Percentiles rank a stretch among this genome's conserved stretches.
phyloP scores from a whole-genome alignment of 2,797 vertebrate species.

The Syngnathus rostellatus region DNA sequence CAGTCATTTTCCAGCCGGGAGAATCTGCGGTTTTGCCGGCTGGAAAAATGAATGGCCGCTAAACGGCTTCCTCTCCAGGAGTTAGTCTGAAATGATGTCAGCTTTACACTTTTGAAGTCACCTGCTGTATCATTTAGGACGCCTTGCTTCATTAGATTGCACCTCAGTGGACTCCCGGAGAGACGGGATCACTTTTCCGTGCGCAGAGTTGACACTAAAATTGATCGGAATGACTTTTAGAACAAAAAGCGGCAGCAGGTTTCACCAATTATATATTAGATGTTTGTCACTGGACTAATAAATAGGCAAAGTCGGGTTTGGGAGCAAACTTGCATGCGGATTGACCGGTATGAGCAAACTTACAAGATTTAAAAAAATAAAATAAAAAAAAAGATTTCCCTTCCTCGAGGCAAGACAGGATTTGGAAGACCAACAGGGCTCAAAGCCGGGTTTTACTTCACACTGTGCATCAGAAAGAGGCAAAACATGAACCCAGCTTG shows the following conservation, averaged over 20 bases:
- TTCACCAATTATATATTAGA: slow-evolving; percentile 33
- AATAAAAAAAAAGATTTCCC: slow-evolving; percentile 44
- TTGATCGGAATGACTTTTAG: slow-evolving; percentile 9
- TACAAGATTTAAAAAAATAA: slow-evolving; percentile 14
- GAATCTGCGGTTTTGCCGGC: slow-evolving; percentile 6
- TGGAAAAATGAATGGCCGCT: slow-evolving; percentile 17
- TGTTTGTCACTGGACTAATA: slow-evolving; percentile 53
- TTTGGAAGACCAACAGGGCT: slow-evolving; percentile 10
- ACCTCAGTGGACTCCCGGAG: background rate
- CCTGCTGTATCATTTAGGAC: slow-evolving; percentile 2
- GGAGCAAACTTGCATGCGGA: slow-evolving; percentile 34
- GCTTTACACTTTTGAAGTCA: slow-evolving; percentile 6
- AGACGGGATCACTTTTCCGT: slow-evolving; percentile 5
- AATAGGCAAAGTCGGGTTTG: slow-evolving; percentile 31
- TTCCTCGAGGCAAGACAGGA: slow-evolving; percentile 37
- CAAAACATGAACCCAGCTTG: slow-evolving; percentile 3
- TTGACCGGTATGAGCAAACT: slow-evolving; percentile 40
- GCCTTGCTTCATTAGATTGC: background rate
- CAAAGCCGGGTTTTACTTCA: slow-evolving; percentile 9
- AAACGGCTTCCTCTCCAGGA: slow-evolving; percentile 7
- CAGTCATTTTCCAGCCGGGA: slow-evolving; percentile 15
- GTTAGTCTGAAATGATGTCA: slow-evolving; percentile 5
- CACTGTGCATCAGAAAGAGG: slow-evolving; percentile 9
- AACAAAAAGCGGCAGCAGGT: background rate
- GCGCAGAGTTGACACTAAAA: background rate